Percentiles rank a stretch among this genome's conserved stretches.
phyloP scores from a whole-genome alignment of 2,888 invertebrate species.

The Proisotoma minuta region DNA sequence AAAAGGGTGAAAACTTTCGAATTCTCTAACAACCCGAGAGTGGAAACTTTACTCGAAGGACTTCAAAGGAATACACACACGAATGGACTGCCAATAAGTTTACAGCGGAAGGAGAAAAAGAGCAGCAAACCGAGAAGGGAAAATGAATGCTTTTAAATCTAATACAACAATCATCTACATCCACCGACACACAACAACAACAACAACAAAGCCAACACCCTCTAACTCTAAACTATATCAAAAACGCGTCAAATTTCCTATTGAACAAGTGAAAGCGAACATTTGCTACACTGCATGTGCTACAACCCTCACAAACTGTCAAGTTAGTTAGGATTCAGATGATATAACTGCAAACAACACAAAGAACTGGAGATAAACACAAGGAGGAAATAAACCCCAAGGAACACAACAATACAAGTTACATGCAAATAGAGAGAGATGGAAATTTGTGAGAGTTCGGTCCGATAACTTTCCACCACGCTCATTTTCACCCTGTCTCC shows the following conservation, averaged over 20 bases:
- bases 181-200: slow-evolving; percentile 1
- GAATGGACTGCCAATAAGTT: slow-evolving; percentile 21
- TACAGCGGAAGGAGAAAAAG: slow-evolving; percentile 8
- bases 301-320: not conserved
- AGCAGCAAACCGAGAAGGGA: slow-evolving; percentile 23
- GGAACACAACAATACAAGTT: slow-evolving; percentile 1
- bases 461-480: too few relatives aligned
- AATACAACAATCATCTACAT: slow-evolving; percentile 20
- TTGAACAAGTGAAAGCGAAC: too few relatives aligned
- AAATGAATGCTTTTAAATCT: slow-evolving; percentile 29
- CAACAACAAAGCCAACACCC: slow-evolving; percentile 9
- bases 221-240: not conserved
- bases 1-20: not conserved
- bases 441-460: too few relatives aligned
- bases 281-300: too few relatives aligned
- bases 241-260: too few relatives aligned
- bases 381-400: slow-evolving; percentile 2
- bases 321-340: not conserved
- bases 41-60: slow-evolving; percentile 46
- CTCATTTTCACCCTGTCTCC: not conserved
- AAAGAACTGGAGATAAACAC: slow-evolving; percentile 4
- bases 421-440: not conserved
- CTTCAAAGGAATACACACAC: slow-evolving; percentile 43
- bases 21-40: slow-evolving; percentile 28
- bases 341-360: too few relatives aligned